Evolutionary conservation across 1,140 invertebrate genomes (phyloP).

Genomic region (Drosophila erecta): DNA sequence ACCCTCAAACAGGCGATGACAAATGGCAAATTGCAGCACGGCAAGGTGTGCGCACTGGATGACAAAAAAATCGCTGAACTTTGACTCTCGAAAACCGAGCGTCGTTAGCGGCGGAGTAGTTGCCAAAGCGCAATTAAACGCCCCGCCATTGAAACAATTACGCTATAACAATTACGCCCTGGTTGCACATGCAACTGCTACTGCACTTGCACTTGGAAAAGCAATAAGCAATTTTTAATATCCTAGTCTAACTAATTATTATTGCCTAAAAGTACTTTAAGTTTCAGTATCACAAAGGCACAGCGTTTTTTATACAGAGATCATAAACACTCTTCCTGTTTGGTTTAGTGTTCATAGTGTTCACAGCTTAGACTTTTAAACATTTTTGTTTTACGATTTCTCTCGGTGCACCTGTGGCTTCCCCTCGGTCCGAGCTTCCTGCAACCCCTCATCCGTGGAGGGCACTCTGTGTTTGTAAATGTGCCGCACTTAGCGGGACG

Average conservation of each 20-base stretch:
- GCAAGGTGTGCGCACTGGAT: slow-evolving; percentile 56
- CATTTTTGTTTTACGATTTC: neutral
- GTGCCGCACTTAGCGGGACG: slow-evolving; percentile 67
- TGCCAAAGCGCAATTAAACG: slow-evolving; percentile 75
- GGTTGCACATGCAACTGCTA: slow-evolving; percentile 63
- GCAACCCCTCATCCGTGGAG: slow-evolving; percentile 5
- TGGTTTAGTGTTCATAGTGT: neutral
- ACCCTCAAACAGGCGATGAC: slow-evolving; percentile 44
- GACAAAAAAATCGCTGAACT: slow-evolving; percentile 65
- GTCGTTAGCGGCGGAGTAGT: slow-evolving; percentile 48
- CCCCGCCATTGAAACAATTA: slow-evolving; percentile 78
- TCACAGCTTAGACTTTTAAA: neutral
- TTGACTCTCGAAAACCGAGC: slow-evolving; percentile 52
- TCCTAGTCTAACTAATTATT: too few relatives aligned
- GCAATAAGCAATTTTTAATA: too few relatives aligned
- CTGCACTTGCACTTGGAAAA: slow-evolving; percentile 18
- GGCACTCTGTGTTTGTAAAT: slow-evolving; percentile 53
- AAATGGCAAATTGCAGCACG: slow-evolving; percentile 65
- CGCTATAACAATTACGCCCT: slow-evolving; percentile 77
- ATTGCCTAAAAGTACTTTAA: too few relatives aligned
- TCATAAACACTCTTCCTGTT: too few relatives aligned
- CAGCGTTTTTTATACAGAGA: too few relatives aligned
- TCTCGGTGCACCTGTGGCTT: neutral
- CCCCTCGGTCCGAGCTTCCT: slow-evolving; percentile 1
- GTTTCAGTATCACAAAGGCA: too few relatives aligned